These are phyloP conservation scores for Sylvietta virens DNA, from an alignment of 2,113 vertebrate genomes.

Conservation along the genomic window DNA sequence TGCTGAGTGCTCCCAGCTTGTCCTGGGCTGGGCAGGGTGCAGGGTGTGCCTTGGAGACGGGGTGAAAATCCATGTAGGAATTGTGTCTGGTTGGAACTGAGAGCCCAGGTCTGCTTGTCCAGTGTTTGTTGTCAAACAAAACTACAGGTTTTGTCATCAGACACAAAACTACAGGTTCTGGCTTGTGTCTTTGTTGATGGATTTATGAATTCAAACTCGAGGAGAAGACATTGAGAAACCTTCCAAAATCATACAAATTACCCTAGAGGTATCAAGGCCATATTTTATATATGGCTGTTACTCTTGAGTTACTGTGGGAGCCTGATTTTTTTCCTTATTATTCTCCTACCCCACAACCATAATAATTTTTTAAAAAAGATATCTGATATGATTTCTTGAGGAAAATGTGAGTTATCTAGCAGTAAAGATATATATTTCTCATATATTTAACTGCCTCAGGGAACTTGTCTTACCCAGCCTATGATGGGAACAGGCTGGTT, in stretches of 20 bases:
- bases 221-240: neutral
- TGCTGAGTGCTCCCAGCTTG: neutral
- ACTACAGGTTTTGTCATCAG: neutral
- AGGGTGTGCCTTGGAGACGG: neutral
- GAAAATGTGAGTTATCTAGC: neutral
- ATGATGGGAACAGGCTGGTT: neutral
- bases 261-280: neutral
- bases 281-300: neutral
- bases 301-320: neutral
- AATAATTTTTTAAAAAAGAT: neutral
- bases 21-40: rapidly evolving
- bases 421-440: neutral
- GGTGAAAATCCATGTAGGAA: neutral
- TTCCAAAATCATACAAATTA: neutral
- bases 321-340: neutral
- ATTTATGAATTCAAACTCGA: neutral
- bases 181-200: rapidly evolving
- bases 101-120: rapidly evolving
- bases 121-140: neutral
- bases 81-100: neutral
- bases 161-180: neutral
- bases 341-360: neutral
- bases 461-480: neutral
- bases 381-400: neutral
- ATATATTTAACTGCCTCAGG: neutral